phyloP scores from a whole-genome alignment of 2,888 invertebrate species.

The Synergus japonicus region DNA sequence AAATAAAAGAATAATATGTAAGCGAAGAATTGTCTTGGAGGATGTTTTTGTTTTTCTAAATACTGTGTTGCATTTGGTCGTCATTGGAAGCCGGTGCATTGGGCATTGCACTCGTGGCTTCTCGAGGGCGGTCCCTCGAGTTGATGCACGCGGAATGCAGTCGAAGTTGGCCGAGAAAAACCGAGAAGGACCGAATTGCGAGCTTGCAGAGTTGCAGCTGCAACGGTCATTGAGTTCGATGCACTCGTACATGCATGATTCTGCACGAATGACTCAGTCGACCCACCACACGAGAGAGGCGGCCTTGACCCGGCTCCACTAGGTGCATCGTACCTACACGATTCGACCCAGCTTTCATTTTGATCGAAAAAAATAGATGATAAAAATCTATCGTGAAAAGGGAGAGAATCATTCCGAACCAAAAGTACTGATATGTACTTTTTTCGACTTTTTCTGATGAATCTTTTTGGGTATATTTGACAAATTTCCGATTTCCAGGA shows the following conservation, averaged over 20 bases:
- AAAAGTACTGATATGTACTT: neutral
- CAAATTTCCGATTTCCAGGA: no score
- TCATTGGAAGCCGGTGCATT: conserved; percentile 52
- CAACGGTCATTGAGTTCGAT: conserved; percentile 76
- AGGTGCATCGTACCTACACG: conserved; percentile 71
- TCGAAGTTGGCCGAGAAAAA: conserved; percentile 60
- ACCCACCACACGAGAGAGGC: conserved; percentile 67
- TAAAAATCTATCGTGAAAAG: neutral
- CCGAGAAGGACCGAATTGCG: conserved; percentile 57
- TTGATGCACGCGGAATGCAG: conserved; percentile 73
- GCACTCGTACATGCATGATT: conserved; percentile 69
- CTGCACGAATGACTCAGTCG: conserved; percentile 73
- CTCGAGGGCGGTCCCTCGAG: conserved; percentile 69
- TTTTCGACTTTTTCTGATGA: neutral
- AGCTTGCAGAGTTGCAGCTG: conserved; percentile 66
- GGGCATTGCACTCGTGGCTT: conserved; percentile 72
- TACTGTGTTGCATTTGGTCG: neutral
- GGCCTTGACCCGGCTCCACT: conserved; percentile 75
- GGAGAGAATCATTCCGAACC: neutral
- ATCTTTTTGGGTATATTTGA: no score
- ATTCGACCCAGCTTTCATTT: conserved; percentile 48
- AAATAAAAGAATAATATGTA: neutral
- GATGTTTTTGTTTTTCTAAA: conserved; percentile 7
- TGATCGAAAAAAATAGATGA: conserved; percentile 38
- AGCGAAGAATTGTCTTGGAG: neutral